Evolutionary conservation across 2,888 invertebrate species (phyloP).

Genomic region (Clostera curtula): DNA sequence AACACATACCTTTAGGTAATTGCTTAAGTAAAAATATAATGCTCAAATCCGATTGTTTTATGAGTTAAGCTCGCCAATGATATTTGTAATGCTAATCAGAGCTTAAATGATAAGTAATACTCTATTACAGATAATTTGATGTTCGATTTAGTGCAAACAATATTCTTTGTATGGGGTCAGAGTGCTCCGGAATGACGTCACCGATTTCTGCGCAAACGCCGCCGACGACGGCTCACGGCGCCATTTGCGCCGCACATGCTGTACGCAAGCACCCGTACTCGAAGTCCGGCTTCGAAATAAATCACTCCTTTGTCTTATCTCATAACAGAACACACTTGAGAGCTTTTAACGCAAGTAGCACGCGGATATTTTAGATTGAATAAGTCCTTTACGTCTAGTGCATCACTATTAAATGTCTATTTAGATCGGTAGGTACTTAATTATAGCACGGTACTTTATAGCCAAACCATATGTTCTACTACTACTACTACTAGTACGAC

Average conservation of each 20-base stretch:
- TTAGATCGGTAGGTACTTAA: conserved; percentile 3
- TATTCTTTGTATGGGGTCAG: conserved; percentile 26
- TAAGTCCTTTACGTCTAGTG: too few relatives aligned
- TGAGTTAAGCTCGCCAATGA: too few relatives aligned
- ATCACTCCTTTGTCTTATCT: conserved; percentile 51
- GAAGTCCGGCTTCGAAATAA: conserved; percentile 48
- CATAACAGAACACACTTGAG: conserved; percentile 34
- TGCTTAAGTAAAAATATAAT: too few relatives aligned
- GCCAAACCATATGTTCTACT: too few relatives aligned
- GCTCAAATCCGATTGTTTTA: too few relatives aligned
- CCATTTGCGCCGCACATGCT: conserved; percentile 67
- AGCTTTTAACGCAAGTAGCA: conserved; percentile 34
- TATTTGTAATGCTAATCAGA: too few relatives aligned
- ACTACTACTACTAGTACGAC: too few relatives aligned
- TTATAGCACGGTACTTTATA: too few relatives aligned
- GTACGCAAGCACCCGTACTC: conserved; percentile 39
- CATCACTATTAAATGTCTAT: too few relatives aligned
- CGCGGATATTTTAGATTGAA: conserved; percentile 3
- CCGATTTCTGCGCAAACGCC: conserved; percentile 43
- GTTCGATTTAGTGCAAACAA: conserved; percentile 19
- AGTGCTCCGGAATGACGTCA: conserved; percentile 47
- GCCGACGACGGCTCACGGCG: conserved; percentile 45
- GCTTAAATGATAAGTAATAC: too few relatives aligned
- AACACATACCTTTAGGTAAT: too few relatives aligned
- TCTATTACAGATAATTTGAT: conserved; percentile 1